Base-by-base conservation (phyloP, 2,797 vertebrate genomes). In the Intellagama lesueurii region DNA sequence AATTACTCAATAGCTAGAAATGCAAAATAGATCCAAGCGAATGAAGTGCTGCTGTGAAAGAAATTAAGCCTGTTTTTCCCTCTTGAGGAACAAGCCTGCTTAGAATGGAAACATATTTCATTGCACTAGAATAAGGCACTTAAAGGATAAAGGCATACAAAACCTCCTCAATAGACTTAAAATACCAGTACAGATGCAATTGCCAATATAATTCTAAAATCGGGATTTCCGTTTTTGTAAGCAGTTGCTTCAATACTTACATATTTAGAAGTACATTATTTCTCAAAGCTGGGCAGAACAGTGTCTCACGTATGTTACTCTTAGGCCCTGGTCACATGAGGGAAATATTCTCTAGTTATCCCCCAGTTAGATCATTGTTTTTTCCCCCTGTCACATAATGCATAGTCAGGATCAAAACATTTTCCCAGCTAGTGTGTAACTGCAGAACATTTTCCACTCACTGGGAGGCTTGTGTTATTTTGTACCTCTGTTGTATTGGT, bases 51-150 rank as follows among this genome's bases (percentile, higher is more conserved):
- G 72, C 66, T 93, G 83, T 4, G 52, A 94, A 93, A 83, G 92
- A 94, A 92, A 94, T 75, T 83, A 88, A 91, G 77, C 4, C 35
- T 88, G 32, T 90, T 90, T 87, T 35, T 3, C 56, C 22, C 49
- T 80, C 32, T 72, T 76, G 5, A 56, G 90, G 79, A 94, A 88
- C 30, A 91, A 69, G 92, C 76, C 85, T 91, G 88, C 88, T 95
- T 96, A 87, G 81, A 92, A 94, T 91, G 91, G 91, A 92, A 95
- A 95, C 91, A 90, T 93, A 93, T 94, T 94, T 78, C 84, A 92
- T 90, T 88, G 86, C 28, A 30, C 88, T 90, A 81, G 87, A 93
- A 92, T 79, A 83, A 91, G 68, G 87, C 81, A 91, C 78, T 91
- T 90, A 91, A 89, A 93, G 90, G 84, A 80, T 89, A 79, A 84